Percentiles rank a stretch among this genome's conserved stretches.
These are phyloP conservation scores for Caenorhabditis briggsae DNA, from an alignment of 1,140 invertebrate species.

Conservation along the genomic window DNA sequence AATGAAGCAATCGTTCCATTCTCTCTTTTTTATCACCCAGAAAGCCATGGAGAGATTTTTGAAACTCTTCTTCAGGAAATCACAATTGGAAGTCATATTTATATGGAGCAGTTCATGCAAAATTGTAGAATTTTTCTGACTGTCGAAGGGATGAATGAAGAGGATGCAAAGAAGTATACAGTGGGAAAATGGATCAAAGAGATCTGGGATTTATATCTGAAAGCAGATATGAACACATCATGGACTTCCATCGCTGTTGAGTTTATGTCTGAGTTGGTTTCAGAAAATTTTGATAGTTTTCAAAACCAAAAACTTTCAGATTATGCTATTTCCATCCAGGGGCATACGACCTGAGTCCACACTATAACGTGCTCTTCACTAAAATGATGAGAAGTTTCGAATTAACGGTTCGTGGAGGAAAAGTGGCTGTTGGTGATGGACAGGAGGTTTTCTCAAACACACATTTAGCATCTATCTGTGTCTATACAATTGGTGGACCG, in stretches of 20 bases:
- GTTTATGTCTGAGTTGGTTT: conserved; percentile 1
- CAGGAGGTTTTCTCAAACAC: background rate
- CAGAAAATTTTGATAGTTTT: background rate
- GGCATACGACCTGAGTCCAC: conserved; percentile 4
- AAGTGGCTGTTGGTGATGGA: conserved; percentile 31
- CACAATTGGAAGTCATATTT: background rate
- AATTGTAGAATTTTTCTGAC: background rate
- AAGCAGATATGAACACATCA: conserved; percentile 19
- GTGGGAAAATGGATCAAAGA: background rate
- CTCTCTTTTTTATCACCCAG: conserved; percentile 9
- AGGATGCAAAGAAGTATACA: conserved; percentile 18
- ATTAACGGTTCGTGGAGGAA: conserved; percentile 25
- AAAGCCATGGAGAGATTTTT: background rate
- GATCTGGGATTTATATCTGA: conserved; percentile 21
- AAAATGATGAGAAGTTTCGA: conserved; percentile 37
- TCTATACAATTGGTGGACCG: conserved; percentile 24
- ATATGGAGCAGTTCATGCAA: background rate
- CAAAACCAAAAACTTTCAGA: background rate
- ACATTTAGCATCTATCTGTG: conserved; percentile 18
- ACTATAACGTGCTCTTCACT: conserved; percentile 15
- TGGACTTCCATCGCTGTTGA: background rate
- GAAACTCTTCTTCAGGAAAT: conserved; percentile 3
- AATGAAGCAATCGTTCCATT: background rate
- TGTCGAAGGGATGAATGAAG: background rate
- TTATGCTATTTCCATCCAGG: background rate